phyloP scores from a whole-genome alignment of 1,140 invertebrate species.

The Stratiolaelaps scimitus region DNA sequence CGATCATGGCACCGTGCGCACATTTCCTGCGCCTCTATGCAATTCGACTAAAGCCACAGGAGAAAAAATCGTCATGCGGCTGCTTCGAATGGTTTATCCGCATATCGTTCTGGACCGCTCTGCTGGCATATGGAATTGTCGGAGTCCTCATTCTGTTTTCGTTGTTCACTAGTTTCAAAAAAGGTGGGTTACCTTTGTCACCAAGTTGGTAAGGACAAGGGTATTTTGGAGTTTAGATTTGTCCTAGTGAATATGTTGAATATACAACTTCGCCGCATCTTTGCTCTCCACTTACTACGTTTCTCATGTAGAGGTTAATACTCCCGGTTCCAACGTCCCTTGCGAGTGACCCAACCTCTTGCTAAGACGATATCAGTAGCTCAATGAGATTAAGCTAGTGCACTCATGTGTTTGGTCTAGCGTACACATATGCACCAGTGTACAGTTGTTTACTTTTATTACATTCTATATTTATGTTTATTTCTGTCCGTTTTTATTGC shows the following conservation, averaged over 20 bases:
- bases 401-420: too few relatives aligned
- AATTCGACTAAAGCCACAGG: not conserved
- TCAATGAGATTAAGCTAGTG: too few relatives aligned
- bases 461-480: too few relatives aligned
- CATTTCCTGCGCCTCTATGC: not conserved
- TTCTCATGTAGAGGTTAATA: too few relatives aligned
- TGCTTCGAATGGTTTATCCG: conserved; percentile 15
- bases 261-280: not conserved
- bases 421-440: too few relatives aligned
- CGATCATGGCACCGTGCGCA: not conserved
- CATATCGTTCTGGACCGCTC: not conserved
- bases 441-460: too few relatives aligned
- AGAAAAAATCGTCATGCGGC: not conserved
- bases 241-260: not conserved
- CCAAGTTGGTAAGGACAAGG: not conserved
- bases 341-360: too few relatives aligned
- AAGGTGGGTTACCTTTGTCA: conserved; percentile 14
- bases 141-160: conserved; percentile 3
- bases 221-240: not conserved
- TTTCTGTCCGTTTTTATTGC: too few relatives aligned
- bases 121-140: not conserved
- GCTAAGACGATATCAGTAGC: too few relatives aligned
- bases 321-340: too few relatives aligned
- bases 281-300: too few relatives aligned
- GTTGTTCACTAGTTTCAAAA: conserved; percentile 1